Evolutionary conservation across 2,888 invertebrate genomes (phyloP), one percentile per base, ranked within the genome.

Genomic region (Strigamia crassipes): DNA sequence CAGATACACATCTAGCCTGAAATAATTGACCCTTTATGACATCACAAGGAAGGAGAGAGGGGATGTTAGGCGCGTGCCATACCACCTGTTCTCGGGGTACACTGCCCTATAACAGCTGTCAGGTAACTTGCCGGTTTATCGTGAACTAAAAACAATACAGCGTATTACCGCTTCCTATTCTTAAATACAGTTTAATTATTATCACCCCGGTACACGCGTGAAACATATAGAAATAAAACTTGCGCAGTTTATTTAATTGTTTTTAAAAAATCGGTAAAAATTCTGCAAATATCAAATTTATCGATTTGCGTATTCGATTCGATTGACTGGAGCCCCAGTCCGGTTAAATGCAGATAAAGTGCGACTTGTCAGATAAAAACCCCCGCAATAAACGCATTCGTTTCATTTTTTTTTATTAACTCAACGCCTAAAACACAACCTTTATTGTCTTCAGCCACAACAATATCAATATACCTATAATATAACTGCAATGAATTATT

Each of bases 1-100:
- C 56, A 56, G 56, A 56, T 56, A 56, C 18, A 18, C 18, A 56
- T 4, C 56, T 9, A 56, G 56, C 56, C n/a, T 18, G 56, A 56
- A n/a, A 56, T 56, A 56, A 56, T 56, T 56, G 56, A 56, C 56
- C 56, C 56, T 56, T 56, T 56, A 56, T 56, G 56, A 56, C 56
- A 56, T 56, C 56, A 56, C 56, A 56, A 56, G 56, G 56, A 56
- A 56, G n/a, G 56, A 56, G 56, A 56, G 18, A 56, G 21, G 51
- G 56, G 56, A 56, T 56, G 56, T 56, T 56, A 56, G 56, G 56
- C 56, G 56, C 56, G 56, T 56, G 56, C 56, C 56, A 56, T 56
- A 56, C 56, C 56, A 56, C 56, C 56, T 56, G 56, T 56, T 56
- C 56, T 56, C 56, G 56, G 56, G 56, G 56, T 56, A 56, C 56